These are phyloP conservation scores for Trichosurus vulpecula DNA, from an alignment of 2,797 vertebrate genomes.

Conservation along the genomic window DNA sequence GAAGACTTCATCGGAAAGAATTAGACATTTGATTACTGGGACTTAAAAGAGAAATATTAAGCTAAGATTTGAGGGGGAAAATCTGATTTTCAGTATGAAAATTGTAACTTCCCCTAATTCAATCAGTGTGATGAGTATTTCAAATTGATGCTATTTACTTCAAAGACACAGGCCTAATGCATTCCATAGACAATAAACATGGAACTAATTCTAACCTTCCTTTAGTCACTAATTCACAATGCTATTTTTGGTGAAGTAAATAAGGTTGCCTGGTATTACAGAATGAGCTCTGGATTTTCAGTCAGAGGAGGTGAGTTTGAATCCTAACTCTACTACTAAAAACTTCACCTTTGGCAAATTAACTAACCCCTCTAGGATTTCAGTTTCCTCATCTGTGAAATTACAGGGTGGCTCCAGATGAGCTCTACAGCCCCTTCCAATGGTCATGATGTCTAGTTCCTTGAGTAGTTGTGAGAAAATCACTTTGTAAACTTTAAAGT, in stretches of 20 bases:
- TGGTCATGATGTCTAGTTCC: neutral
- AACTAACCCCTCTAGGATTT: neutral
- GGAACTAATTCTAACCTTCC: constrained; percentile 25
- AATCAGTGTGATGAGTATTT: constrained; percentile 42
- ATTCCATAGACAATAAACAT: constrained; percentile 36
- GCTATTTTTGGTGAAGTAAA: neutral
- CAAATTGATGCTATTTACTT: constrained; percentile 64
- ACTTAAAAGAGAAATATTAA: constrained; percentile 46
- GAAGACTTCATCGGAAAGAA: constrained; percentile 63
- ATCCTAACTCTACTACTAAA: neutral
- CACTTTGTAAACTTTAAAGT: neutral
- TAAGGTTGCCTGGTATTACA: neutral
- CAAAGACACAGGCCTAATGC: constrained; percentile 51
- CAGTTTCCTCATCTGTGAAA: neutral
- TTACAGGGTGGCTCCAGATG: neutral
- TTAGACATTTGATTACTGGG: constrained; percentile 58
- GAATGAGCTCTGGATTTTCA: neutral
- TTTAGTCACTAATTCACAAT: constrained; percentile 23
- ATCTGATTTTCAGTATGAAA: constrained; percentile 30
- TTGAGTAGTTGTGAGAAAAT: neutral
- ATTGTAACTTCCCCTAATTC: constrained; percentile 60
- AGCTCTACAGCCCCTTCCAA: neutral
- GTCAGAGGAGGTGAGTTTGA: neutral
- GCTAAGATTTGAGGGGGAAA: constrained; percentile 50
- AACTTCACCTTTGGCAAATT: neutral